These are phyloP conservation scores for Irena cyanogastra DNA, from an alignment of 2,113 vertebrate genomes.

Conservation along the genomic window DNA sequence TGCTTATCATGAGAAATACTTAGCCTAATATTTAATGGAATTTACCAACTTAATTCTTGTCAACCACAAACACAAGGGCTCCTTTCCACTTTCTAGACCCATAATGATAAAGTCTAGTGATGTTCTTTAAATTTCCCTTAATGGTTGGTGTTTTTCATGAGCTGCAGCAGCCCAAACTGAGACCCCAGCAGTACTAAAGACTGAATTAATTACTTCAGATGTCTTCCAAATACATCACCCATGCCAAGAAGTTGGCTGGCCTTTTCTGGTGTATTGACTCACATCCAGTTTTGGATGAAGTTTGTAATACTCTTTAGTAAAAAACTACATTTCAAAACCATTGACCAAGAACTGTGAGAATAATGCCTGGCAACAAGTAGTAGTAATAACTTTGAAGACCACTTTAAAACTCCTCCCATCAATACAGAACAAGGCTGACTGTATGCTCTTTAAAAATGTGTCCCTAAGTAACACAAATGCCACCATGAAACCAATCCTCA, in stretches of 20 bases:
- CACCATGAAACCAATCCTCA: background rate
- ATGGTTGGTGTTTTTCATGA: fast-evolving
- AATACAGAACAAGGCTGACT: background rate
- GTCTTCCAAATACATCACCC: background rate
- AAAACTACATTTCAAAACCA: background rate
- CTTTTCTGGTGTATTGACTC: background rate
- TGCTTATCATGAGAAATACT: background rate
- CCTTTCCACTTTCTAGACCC: background rate
- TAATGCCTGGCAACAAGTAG: background rate
- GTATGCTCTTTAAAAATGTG: background rate
- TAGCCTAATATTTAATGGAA: background rate
- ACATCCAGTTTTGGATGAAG: background rate
- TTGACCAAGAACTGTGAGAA: background rate
- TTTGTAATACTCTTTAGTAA: background rate
- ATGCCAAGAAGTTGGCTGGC: background rate
- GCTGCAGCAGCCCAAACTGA: background rate
- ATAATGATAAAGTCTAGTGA: background rate
- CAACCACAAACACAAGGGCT: background rate
- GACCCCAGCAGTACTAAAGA: background rate
- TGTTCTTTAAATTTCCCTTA: background rate
- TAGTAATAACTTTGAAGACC: background rate
- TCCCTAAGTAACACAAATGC: background rate
- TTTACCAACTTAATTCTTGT: background rate
- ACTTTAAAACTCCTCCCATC: background rate
- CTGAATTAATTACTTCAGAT: background rate